Evolutionary conservation across 2,113 vertebrate species (phyloP), one percentile per base, ranked within the genome.

Genomic region (Herpetotheres cachinnans): DNA sequence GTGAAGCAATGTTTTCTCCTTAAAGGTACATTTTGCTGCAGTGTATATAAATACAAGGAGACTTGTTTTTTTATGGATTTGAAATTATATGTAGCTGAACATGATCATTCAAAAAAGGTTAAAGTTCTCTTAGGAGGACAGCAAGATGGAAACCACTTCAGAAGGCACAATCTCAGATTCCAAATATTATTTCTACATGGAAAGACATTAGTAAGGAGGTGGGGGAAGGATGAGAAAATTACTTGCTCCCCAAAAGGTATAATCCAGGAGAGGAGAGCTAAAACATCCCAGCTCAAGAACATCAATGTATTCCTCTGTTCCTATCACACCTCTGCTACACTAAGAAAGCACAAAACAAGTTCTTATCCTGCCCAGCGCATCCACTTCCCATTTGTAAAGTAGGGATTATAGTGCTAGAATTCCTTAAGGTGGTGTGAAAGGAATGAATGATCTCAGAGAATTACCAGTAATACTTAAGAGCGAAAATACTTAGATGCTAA

Each of bases 1-100:
- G 82, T 94, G 89, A 82, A 97, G 97, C 86, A 97, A 97, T 96
- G 96, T 97, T 97, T 95, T 70, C 93, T 94, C 82, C 91, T 93
- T 97, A 88, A 88, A 91, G 94, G 78, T 83, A 88, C n/a, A 29
- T 90, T 96, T 94, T 91, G 83, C 94, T 96, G 89, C 84, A 73
- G 46, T 67, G 67, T 55, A 40, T 56, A 91, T 86, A 95, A 93
- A 95, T 81, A 95, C 91, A 90, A 82, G 82, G 71, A 58, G 82
- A 73, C 50, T 94, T 90, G 86, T 1, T 30, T 82, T 89, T 86
- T 90, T 81, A 74, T 66, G 91, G 91, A 86, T 92, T 88, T 93
- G 71, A 77, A 95, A 97, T 94, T 93, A 86, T 67, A 61, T 78
- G 93, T 77, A 86, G 87, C 91, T 93, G 95, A 97, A 96, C 94